These are phyloP conservation scores for Lasioglossum marginatum DNA, from an alignment of 2,888 invertebrate genomes.

Conservation along the genomic window DNA sequence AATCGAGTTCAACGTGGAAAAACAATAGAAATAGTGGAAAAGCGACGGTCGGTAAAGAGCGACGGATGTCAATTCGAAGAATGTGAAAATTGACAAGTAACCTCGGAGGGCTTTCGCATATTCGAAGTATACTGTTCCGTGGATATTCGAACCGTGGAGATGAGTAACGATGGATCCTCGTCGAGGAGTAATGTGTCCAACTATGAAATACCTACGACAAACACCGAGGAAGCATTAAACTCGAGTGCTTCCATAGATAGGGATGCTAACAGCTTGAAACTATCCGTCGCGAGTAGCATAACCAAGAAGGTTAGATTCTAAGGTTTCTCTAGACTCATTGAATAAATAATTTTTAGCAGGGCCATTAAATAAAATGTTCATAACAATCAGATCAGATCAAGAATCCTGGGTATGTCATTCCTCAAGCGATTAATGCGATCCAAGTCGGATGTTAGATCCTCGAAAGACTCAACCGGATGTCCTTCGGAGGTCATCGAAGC, in stretches of 20 bases:
- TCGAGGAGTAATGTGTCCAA: conserved; percentile 27
- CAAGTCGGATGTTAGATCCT: conserved; percentile 45
- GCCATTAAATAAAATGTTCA: neutral
- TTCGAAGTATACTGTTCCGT: conserved; percentile 19
- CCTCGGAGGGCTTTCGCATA: conserved; percentile 11
- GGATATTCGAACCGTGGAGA: conserved; percentile 23
- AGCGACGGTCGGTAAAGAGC: conserved; percentile 41
- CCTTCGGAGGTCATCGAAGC: conserved; percentile 16
- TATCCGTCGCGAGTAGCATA: conserved; percentile 36
- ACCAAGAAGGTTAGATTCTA: conserved; percentile 51
- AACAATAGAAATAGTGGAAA: conserved; percentile 37
- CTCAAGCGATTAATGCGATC: conserved; percentile 73
- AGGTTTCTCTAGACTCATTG: neutral
- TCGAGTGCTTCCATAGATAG: conserved; percentile 33
- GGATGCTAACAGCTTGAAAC: conserved; percentile 10
- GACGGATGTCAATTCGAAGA: conserved; percentile 21
- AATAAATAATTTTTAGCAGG: neutral
- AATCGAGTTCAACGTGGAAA: neutral
- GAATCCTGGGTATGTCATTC: conserved; percentile 70
- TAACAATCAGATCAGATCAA: conserved; percentile 74
- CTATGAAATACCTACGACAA: conserved; percentile 6
- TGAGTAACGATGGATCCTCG: conserved; percentile 41
- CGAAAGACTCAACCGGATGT: conserved; percentile 18
- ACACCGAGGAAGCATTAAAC: conserved; percentile 19
- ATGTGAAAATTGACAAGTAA: conserved; percentile 59